A percentile compares a stretch with the other conserved stretches of the same genome.
Conservation (phyloP, 2,113 vertebrate species). For the Oryzias curvinotus region DNA sequence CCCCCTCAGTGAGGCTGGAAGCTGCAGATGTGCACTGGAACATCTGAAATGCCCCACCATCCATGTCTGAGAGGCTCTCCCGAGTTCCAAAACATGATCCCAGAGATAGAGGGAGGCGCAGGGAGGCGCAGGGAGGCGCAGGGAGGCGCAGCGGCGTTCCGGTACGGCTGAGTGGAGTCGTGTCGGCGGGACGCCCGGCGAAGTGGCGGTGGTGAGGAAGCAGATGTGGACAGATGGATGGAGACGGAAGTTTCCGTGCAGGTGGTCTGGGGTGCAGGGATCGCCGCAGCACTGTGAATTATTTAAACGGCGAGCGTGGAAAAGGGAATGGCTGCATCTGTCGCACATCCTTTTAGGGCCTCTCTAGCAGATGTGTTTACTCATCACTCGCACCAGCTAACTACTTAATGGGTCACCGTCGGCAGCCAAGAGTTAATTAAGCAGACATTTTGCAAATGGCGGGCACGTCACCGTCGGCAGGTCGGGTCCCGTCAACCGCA, state of each 20-base stretch:
- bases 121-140: constrained; percentile 1
- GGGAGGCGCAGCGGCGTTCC: constrained; percentile 13
- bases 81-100: constrained; percentile 8
- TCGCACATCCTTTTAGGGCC: constrained; percentile 81
- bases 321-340: constrained; percentile 87
- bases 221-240: constrained; percentile 69
- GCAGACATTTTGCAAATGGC: constrained; percentile 76
- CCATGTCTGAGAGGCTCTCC: background rate
- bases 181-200: constrained; percentile 26
- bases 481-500: constrained; percentile 13
- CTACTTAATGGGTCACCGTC: constrained; percentile 87
- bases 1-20: constrained; percentile 6
- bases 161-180: constrained; percentile 33
- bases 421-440: constrained; percentile 90
- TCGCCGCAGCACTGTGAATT: constrained; percentile 80
- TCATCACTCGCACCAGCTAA: constrained; percentile 83
- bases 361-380: constrained; percentile 92
- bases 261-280: constrained; percentile 72
- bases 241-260: constrained; percentile 62
- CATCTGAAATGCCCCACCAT: constrained; percentile 7
- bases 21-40: constrained; percentile 29
- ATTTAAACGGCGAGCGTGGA: constrained; percentile 81
- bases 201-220: constrained; percentile 21
- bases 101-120: constrained; percentile 1
- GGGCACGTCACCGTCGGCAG: constrained; percentile 52